Percentiles rank a stretch among this genome's conserved stretches.
Evolutionary conservation across 2,888 invertebrate genomes (phyloP).

Genomic region (Thyatira batis): DNA sequence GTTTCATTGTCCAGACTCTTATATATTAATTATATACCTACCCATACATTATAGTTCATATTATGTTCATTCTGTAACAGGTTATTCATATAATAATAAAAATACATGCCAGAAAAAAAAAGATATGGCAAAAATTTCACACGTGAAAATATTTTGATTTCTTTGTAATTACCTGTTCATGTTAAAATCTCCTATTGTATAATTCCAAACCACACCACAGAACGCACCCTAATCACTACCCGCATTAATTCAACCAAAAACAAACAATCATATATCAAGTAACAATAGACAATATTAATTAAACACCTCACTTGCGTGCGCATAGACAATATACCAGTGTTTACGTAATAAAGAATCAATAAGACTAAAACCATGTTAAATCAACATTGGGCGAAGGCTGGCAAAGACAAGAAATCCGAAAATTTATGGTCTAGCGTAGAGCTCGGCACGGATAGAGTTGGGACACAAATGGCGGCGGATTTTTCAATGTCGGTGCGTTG

Average conservation of each 20-base stretch:
- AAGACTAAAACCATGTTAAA: conserved; percentile 82
- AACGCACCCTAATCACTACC: not conserved
- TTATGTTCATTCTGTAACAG: too few relatives aligned
- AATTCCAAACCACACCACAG: not conserved
- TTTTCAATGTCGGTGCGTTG: conserved; percentile 52
- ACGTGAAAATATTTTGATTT: not conserved
- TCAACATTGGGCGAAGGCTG: conserved; percentile 78
- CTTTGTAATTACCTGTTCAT: conserved; percentile 15
- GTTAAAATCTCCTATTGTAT: not conserved
- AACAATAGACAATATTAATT: conserved; percentile 73
- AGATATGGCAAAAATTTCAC: too few relatives aligned
- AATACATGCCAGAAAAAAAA: too few relatives aligned
- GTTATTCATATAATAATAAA: too few relatives aligned
- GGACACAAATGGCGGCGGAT: conserved; percentile 53
- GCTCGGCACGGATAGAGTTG: conserved; percentile 52
- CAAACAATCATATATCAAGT: conserved; percentile 54
- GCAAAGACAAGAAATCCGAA: conserved; percentile 79
- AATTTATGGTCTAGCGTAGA: conserved; percentile 74
- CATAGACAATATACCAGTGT: conserved; percentile 64
- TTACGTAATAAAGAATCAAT: conserved; percentile 81
- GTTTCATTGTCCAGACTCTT: too few relatives aligned
- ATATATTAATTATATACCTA: too few relatives aligned
- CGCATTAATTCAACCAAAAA: conserved; percentile 17
- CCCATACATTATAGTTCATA: too few relatives aligned
- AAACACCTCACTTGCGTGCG: conserved; percentile 70